phyloP scores from a whole-genome alignment of 2,113 vertebrate species.

The Lanius collurio region DNA sequence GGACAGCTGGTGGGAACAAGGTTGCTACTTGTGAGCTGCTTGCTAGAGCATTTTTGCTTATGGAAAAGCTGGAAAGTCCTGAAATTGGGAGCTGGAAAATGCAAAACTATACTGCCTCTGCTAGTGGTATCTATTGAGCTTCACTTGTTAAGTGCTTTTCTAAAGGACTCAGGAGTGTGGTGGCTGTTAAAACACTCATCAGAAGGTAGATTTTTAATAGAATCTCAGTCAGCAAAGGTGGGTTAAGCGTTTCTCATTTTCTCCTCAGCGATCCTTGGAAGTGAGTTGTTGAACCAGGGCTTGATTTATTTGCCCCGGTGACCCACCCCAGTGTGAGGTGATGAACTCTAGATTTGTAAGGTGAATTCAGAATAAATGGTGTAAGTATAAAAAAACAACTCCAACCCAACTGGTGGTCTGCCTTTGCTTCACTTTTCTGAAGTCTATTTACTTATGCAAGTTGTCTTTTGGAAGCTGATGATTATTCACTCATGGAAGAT shows the following conservation, averaged over 20 bases:
- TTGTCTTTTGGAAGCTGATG: neutral
- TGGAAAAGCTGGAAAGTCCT: neutral
- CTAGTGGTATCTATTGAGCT: neutral
- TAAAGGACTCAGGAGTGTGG: neutral
- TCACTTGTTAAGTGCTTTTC: neutral
- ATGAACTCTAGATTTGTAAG: neutral
- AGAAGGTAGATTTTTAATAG: neutral
- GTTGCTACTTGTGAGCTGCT: neutral
- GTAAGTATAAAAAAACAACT: neutral
- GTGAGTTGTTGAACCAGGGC: neutral
- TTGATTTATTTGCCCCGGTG: neutral
- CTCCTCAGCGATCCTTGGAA: neutral
- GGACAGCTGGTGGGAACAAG: neutral
- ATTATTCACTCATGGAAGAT: neutral
- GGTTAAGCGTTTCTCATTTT: neutral
- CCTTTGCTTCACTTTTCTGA: neutral
- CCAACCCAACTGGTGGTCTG: neutral
- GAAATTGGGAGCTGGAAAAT: neutral
- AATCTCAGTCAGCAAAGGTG: neutral
- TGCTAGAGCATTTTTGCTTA: neutral
- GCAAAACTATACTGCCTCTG: neutral
- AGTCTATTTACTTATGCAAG: neutral
- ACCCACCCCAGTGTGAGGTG: neutral
- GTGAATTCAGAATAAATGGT: neutral
- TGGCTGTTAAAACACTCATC: neutral